A percentile compares a stretch with the other conserved stretches of the same genome.
Conservation (phyloP, 2,113 vertebrate species). For the Argyrosomus japonicus region DNA sequence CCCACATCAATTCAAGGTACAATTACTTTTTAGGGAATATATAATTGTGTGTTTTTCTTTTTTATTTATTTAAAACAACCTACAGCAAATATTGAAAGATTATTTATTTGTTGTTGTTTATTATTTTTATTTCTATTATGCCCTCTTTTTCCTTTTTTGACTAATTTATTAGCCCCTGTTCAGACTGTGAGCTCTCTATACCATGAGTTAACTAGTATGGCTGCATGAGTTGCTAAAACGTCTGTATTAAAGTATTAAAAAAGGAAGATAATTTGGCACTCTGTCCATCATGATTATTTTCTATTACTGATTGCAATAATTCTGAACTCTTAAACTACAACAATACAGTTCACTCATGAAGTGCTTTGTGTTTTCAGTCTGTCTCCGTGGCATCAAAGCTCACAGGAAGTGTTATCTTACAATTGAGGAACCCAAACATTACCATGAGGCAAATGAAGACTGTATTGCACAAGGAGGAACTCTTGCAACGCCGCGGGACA, state of each 20-base stretch:
- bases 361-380: conserved; percentile 87
- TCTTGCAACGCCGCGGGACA: conserved; percentile 89
- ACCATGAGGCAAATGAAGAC: conserved; percentile 96
- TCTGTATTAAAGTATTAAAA: background rate
- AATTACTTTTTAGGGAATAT: too few relatives aligned
- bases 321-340: background rate
- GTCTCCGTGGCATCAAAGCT: conserved; percentile 93
- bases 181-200: background rate
- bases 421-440: conserved; percentile 89
- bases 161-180: background rate
- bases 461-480: conserved; percentile 96
- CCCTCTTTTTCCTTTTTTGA: background rate
- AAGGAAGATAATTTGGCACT: background rate
- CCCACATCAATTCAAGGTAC: too few relatives aligned
- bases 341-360: conserved; percentile 2
- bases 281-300: background rate
- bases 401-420: conserved; percentile 94
- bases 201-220: background rate
- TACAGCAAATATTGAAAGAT: too few relatives aligned
- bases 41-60: too few relatives aligned
- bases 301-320: background rate
- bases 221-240: background rate
- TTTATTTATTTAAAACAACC: too few relatives aligned
- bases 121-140: background rate
- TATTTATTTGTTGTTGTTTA: background rate